Percentiles rank a stretch among this genome's conserved stretches.
Evolutionary conservation across 2,888 invertebrate species (phyloP).

Genomic region (Malacosoma neustria): DNA sequence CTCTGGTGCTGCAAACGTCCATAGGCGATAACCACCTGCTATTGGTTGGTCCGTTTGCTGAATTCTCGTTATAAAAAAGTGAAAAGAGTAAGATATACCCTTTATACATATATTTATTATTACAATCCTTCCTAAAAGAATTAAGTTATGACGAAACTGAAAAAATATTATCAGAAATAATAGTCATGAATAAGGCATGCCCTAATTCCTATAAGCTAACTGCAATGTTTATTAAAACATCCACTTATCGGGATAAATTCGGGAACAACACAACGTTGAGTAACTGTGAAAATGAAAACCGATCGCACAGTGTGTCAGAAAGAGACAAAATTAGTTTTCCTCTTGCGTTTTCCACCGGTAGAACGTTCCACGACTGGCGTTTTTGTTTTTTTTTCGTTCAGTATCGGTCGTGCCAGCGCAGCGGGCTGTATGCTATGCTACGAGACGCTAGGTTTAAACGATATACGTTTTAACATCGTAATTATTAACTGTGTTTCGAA

Average conservation of each 20-base stretch:
- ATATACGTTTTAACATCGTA: conserved; percentile 28
- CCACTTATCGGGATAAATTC: conserved; percentile 26
- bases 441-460: conserved; percentile 11
- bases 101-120: too few species aligned
- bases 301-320: conserved; percentile 23
- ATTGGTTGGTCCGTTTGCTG: too few species aligned
- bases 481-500: conserved; percentile 19
- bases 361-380: conserved; percentile 27
- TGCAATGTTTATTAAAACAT: conserved; percentile 34
- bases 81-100: too few species aligned
- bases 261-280: conserved; percentile 21
- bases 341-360: conserved; percentile 33
- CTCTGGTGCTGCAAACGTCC: too few species aligned
- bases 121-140: too few species aligned
- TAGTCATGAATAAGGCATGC: too few species aligned
- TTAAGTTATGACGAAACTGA: too few species aligned
- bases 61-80: too few species aligned
- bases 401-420: conserved; percentile 50
- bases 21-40: too few species aligned
- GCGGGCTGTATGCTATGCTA: conserved; percentile 35
- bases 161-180: too few species aligned
- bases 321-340: conserved; percentile 43
- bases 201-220: too few species aligned
- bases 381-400: conserved; percentile 48
- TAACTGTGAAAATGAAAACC: conserved; percentile 31